Evolutionary conservation across 2,113 vertebrate species (phyloP), one percentile per base, ranked within the genome.

Genomic region (Tetraodon nigroviridis): DNA sequence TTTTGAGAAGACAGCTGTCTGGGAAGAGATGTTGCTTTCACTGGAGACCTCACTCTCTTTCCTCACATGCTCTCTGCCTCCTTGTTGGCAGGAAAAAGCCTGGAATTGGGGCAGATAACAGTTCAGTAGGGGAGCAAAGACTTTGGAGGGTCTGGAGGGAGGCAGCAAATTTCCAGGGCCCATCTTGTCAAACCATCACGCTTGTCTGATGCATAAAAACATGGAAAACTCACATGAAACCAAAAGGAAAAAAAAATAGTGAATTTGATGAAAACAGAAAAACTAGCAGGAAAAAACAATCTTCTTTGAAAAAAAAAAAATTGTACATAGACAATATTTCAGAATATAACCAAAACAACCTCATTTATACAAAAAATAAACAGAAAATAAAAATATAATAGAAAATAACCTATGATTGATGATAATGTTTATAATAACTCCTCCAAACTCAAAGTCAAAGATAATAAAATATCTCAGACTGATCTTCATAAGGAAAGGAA

Each of bases 81-180:
- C 73, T 74, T 56, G 85, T 88, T 87, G 83, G 86, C 79, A 89
- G 88, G 79, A 83, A 87, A 87, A 84, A 87, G 72, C 78, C 59
- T 73, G 78, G 78, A 91, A 89, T 87, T 88, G 86, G 88, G 83
- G 83, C 89, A 89, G 84, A 86, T 81, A 82, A 81, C 79, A 86
- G 86, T 88, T 88, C 87, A 81, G 70, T 82, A 75, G 75, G 85
- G 80, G 84, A 86, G 86, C 78, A 70, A 85, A 87, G 75, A 79
- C 75, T 69, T 68, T 32, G 69, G 67, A 76, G 64, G 64, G 70
- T 85, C 83, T 87, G 73, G 67, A 65, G 86, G 81, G 83, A 87
- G 73, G 70, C 46, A 54, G 78, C 57, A 69, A 67, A 78, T 86
- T 86, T 88, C 80, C 20, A 63, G 75, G 85, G 84, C 83, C 83